Evolutionary conservation across 2,888 invertebrate species (phyloP), one percentile per base, ranked within the genome.

Genomic region (Penaeus monodon): DNA sequence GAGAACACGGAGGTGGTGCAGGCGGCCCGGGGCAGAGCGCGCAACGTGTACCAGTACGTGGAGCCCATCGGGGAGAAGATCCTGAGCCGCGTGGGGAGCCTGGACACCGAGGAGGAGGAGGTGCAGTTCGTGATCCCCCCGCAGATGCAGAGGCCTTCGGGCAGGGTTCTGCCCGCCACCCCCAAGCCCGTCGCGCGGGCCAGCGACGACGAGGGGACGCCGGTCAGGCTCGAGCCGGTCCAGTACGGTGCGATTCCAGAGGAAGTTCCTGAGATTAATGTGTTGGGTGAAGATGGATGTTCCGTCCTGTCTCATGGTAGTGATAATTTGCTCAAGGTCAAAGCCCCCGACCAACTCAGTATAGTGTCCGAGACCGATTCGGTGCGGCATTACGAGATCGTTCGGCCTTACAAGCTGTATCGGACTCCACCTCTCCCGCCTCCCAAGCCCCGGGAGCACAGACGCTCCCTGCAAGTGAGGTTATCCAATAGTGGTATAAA

Each of bases 111-210:
- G 44, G 88, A 85, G 57, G 85, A 66, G 38, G 76, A 88, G 63
- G 89, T 89, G 65, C 88, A 89, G 73, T 89, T 89, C 81, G 89
- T 89, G 29, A 89, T 89, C 65, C 89, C 89, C 44, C 89, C 89
- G 14, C 81, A 83, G n/a, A 86, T 86, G 81, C 88, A 88, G 38
- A 66, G 83, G 70, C 70, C 88, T 49, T 49, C 83, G 24, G 76
- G 81, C 44, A 81, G 68, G 81, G 29, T 38, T 70, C 78, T 63
- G 24, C 81, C 87, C 44, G 33, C 49, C 65, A 83, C 79, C 57
- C 80, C 85, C 44, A 83, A 88, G 70, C 88, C 89, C 64, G 49
- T 85, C 38, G 64, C 78, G 65, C 68, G 88, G 73, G 77, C 24
- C 24, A 82, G 33, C 44, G 88, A 88, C 27, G 70, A 79, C 73